phyloP scores from a whole-genome alignment of 2,113 vertebrate genomes.

The Chaetodon trifascialis region DNA sequence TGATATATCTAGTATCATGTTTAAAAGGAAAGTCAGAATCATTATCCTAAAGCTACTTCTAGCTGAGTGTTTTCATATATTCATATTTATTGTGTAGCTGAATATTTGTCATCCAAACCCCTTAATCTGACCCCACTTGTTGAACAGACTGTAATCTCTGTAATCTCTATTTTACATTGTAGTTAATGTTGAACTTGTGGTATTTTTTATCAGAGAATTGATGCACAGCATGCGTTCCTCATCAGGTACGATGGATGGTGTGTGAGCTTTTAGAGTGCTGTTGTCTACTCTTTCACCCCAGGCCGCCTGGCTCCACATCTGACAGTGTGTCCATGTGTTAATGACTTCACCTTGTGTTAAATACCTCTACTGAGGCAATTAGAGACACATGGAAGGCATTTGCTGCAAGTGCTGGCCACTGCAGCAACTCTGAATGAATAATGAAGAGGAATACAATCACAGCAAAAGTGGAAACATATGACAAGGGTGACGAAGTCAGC shows the following conservation, averaged over 20 bases:
- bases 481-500: slow-evolving; percentile 86
- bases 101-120: neutral
- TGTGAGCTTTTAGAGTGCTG: slow-evolving; percentile 2
- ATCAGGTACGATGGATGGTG: neutral
- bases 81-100: neutral
- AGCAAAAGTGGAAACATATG: slow-evolving; percentile 95
- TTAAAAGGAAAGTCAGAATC: neutral
- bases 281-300: slow-evolving; percentile 42
- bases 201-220: neutral
- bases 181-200: neutral
- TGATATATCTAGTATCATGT: neutral
- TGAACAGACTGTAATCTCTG: neutral
- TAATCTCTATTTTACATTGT: neutral
- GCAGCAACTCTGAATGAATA: slow-evolving; percentile 90
- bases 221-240: neutral
- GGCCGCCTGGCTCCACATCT: slow-evolving; percentile 70
- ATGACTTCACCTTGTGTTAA: slow-evolving; percentile 80
- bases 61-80: neutral
- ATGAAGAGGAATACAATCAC: slow-evolving; percentile 95
- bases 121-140: neutral
- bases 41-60: neutral
- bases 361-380: slow-evolving; percentile 73
- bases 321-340: slow-evolving; percentile 75
- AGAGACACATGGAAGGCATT: slow-evolving; percentile 95
- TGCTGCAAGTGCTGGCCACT: slow-evolving; percentile 85